phyloP scores from a whole-genome alignment of 1,140 invertebrate genomes.

The Catajapyx aquilonaris region DNA sequence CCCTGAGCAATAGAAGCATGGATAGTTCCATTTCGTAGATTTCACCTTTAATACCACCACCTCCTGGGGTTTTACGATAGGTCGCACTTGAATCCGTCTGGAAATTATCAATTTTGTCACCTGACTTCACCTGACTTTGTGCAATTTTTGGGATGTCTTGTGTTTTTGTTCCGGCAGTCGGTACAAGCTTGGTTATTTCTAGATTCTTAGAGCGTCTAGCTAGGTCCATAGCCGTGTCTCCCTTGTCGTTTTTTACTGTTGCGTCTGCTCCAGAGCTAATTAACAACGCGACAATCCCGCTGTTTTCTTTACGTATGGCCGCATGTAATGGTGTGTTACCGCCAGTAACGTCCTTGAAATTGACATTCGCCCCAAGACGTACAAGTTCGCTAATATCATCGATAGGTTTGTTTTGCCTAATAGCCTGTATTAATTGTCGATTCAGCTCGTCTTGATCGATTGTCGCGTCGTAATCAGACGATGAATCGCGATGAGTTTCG shows the following conservation, averaged over 20 bases:
- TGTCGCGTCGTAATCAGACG: too few relatives aligned
- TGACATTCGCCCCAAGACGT: background rate
- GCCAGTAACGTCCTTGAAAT: background rate
- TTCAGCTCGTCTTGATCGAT: too few relatives aligned
- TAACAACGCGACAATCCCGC: too few relatives aligned
- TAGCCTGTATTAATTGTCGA: too few relatives aligned
- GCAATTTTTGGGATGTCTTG: too few relatives aligned
- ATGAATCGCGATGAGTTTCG: too few relatives aligned
- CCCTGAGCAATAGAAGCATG: background rate
- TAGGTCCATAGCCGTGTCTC: background rate
- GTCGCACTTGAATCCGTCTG: too few relatives aligned
- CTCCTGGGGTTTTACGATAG: background rate
- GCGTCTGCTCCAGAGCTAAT: background rate
- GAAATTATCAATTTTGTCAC: background rate
- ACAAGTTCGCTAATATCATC: background rate
- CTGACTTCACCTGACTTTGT: background rate
- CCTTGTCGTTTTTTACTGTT: background rate
- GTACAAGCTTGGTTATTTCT: too few relatives aligned
- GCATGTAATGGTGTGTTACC: background rate
- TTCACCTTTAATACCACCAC: background rate
- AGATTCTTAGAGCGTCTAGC: background rate
- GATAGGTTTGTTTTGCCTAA: too few relatives aligned
- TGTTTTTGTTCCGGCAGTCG: background rate
- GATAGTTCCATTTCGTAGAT: background rate
- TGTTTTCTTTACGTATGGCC: background rate